phyloP scores from a whole-genome alignment of 2,113 vertebrate genomes.

The Takifugu bimaculatus region DNA sequence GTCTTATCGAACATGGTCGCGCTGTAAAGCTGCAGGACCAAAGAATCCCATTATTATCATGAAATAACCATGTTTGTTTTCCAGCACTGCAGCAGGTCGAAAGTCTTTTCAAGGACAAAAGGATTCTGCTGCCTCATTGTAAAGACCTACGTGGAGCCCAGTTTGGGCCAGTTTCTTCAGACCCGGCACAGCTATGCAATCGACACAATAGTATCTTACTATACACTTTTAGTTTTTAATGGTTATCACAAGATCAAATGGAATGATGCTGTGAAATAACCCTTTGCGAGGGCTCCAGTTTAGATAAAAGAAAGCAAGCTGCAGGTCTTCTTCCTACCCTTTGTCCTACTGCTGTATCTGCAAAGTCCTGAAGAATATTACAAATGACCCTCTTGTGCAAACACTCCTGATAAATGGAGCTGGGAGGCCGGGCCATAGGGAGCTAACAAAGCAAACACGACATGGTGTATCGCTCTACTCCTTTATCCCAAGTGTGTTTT shows the following conservation, averaged over 20 bases:
- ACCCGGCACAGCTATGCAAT: constrained; percentile 4
- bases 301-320: constrained; percentile 28
- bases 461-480: constrained; percentile 38
- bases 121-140: constrained; percentile 11
- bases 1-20: no score
- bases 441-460: constrained; percentile 62
- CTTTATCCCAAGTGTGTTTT: constrained; percentile 46
- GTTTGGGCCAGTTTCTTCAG: constrained; percentile 1
- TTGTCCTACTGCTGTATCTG: constrained; percentile 44
- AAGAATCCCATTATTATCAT: no score
- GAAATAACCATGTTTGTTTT: no score
- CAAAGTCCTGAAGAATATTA: constrained; percentile 52
- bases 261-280: constrained; percentile 12
- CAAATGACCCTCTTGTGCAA: constrained; percentile 65
- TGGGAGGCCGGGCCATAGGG: constrained; percentile 40
- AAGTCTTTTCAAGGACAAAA: constrained; percentile 24
- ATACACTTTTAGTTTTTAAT: no score
- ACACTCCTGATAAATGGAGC: constrained; percentile 56
- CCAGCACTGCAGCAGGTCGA: no score
- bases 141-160: constrained; percentile 33
- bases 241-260: background rate
- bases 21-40: no score
- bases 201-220: no score
- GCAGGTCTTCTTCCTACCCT: constrained; percentile 32
- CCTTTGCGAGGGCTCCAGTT: constrained; percentile 22